A percentile compares a stretch with the other conserved stretches of the same genome.
These are phyloP conservation scores for Agrilus mali DNA, from an alignment of 2,888 invertebrate genomes.

Conservation along the genomic window DNA sequence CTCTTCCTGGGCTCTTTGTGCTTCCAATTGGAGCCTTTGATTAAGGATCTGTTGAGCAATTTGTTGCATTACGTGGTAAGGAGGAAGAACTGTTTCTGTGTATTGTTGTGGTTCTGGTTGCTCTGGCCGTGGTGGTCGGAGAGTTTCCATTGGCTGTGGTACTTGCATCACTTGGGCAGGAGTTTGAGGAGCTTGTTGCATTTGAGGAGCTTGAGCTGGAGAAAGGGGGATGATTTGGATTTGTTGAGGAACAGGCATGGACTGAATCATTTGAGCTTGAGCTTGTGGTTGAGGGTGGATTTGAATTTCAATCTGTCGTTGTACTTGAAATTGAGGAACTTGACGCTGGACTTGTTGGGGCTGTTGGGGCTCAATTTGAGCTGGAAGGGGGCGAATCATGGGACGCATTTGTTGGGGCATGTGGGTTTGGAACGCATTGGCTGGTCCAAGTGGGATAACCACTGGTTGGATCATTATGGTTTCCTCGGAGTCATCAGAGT, in stretches of 20 bases:
- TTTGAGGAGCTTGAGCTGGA: constrained; percentile 33
- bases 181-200: constrained; percentile 21
- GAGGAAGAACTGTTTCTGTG: constrained; percentile 32
- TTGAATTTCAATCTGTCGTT: constrained; percentile 5
- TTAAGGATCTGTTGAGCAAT: constrained; percentile 34
- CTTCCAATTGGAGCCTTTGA: constrained; percentile 30
- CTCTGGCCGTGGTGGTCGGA: constrained; percentile 35
- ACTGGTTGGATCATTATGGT: constrained; percentile 34
- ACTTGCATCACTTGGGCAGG: constrained; percentile 32
- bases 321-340: constrained; percentile 15
- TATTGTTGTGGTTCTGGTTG: constrained; percentile 25
- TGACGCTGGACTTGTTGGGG: constrained; percentile 30
- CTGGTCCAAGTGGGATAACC: constrained; percentile 31
- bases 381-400: constrained; percentile 15
- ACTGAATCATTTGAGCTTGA: too few species aligned
- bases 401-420: constrained; percentile 29
- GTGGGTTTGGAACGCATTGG: constrained; percentile 27
- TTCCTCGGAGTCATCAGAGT: constrained; percentile 26
- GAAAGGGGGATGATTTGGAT: constrained; percentile 31
- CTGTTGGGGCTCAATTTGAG: constrained; percentile 33
- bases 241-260: too few species aligned
- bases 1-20: constrained; percentile 25
- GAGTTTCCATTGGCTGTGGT: constrained; percentile 41
- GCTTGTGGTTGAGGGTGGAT: too few species aligned
- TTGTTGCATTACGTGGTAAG: constrained; percentile 33